Evolutionary conservation across 2,113 vertebrate species (phyloP).

Genomic region (Oriolus oriolus): DNA sequence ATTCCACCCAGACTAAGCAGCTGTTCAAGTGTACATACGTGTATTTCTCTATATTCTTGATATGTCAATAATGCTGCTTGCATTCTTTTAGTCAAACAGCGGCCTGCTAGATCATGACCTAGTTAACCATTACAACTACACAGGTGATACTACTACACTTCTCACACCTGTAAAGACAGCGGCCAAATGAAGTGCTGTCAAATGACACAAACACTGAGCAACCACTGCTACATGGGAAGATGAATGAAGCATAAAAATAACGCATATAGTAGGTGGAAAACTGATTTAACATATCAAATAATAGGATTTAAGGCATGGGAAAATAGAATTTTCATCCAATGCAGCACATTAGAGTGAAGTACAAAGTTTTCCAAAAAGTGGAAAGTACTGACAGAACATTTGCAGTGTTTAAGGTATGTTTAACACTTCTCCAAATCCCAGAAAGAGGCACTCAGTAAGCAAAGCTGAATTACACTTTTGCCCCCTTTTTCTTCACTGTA

Average conservation of each 20-base stretch:
- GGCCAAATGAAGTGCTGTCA: not conserved
- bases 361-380: not conserved
- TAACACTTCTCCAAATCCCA: not conserved
- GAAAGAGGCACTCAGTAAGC: not conserved
- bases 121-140: not conserved
- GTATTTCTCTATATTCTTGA: not conserved
- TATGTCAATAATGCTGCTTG: not conserved
- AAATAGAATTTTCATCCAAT: not conserved
- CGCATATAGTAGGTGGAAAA: not conserved
- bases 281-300: not conserved
- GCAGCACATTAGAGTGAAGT: not conserved
- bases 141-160: not conserved
- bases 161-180: not conserved
- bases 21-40: not conserved
- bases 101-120: not conserved
- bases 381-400: not conserved
- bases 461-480: not conserved
- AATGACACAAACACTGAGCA: rapidly evolving
- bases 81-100: not conserved
- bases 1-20: not conserved
- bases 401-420: not conserved
- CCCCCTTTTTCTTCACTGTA: not conserved
- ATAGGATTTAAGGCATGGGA: not conserved
- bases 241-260: not conserved
- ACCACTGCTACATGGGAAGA: not conserved